Evolutionary conservation across 1,140 invertebrate species (phyloP).

Genomic region (Lepidurus packardi): DNA sequence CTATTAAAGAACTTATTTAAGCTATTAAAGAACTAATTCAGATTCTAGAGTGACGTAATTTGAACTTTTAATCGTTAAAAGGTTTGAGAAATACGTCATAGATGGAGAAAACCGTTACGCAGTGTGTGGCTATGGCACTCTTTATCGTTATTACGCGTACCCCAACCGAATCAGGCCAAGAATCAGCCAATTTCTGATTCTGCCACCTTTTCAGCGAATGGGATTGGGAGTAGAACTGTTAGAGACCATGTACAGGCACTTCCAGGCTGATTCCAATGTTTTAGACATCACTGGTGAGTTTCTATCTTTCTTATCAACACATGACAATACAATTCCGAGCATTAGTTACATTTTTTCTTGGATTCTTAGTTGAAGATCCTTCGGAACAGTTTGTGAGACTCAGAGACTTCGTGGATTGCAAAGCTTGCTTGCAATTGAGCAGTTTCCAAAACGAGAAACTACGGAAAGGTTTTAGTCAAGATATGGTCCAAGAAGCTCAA

Average conservation of each 20-base stretch:
- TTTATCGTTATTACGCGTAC: slow-evolving; percentile 94
- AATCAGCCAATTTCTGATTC: slow-evolving; percentile 82
- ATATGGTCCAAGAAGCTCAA: slow-evolving; percentile 70
- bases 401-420: slow-evolving; percentile 80
- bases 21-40: background rate
- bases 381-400: slow-evolving; percentile 80
- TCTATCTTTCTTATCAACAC: background rate
- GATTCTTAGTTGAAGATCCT: slow-evolving; percentile 74
- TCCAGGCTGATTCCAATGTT: slow-evolving; percentile 60
- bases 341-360: slow-evolving; percentile 37
- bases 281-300: slow-evolving; percentile 74
- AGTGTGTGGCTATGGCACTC: slow-evolving; percentile 78
- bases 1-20: background rate
- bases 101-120: slow-evolving; percentile 62
- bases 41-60: background rate
- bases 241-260: slow-evolving; percentile 71
- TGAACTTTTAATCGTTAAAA: slow-evolving; percentile 43
- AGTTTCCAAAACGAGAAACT: slow-evolving; percentile 62
- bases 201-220: slow-evolving; percentile 80
- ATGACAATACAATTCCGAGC: slow-evolving; percentile 1
- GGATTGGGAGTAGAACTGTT: slow-evolving; percentile 74
- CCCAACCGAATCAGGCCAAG: slow-evolving; percentile 76
- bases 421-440: slow-evolving; percentile 62
- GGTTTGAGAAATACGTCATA: slow-evolving; percentile 73
- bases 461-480: slow-evolving; percentile 62